Base-by-base conservation (phyloP, 1,140 invertebrate genomes). In the Carposina sasakii region DNA sequence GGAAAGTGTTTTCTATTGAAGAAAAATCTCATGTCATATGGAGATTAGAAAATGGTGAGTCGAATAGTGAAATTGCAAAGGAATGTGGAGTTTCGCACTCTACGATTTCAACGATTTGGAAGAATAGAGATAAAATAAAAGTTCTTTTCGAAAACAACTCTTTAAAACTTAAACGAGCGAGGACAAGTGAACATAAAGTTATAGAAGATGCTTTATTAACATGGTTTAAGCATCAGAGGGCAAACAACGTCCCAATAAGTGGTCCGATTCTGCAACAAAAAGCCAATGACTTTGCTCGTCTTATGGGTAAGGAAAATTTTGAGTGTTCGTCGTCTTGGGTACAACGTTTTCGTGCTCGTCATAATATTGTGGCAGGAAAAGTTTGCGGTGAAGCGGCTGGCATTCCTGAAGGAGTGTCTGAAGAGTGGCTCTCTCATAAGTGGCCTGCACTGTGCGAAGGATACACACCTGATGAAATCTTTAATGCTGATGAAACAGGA, bases 151-250 rank as follows among this genome's bases (percentile, higher is more conserved):
- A 67, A 57, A 45, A 42, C 48, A 63, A 67, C 49, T 59, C 53
- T 56, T 55, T 63, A 50, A 63, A 61, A 67, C 40, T 60, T 48
- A 67, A 67, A 49, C 46, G 44, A 59, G 34, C 51, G 30, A 51
- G 56, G 43, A 61, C 50, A 63, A 50, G 44, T 48, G 41, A 49
- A 51, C 55, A 65, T 53, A 52, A 59, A 56, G 33, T 56, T 56
- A 55, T 63, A 54, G 50, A 65, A 60, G 28, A 67, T 48, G 54
- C 48, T 37, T 51, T 62, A 45, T 48, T 61, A 52, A 52, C 43
- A 26, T 63, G 67, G 63, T 70, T 56, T 31, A 56, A 58, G 43
- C 20, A 30, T 45, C 49, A 51, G 45, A 49, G 48, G 45, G 39
- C 45, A 54, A 52, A 59, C 41, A 52, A 52, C 40, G 50, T 52